Evolutionary conservation across 2,113 vertebrate species (phyloP), one percentile per base, ranked within the genome.

Genomic region (Oreocharis arfaki): DNA sequence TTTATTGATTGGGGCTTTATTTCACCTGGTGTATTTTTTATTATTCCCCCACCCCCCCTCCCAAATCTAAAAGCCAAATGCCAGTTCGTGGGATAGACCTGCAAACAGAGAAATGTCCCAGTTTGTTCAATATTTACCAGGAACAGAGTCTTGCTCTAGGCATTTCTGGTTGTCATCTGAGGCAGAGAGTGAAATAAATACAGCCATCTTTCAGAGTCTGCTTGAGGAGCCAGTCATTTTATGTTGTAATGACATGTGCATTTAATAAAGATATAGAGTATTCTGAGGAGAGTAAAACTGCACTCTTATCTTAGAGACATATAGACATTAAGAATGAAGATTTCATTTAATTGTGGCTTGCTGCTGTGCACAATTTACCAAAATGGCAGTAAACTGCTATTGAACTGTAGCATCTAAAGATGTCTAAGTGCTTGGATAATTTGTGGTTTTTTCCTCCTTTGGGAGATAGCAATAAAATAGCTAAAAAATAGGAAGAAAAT

Each of bases 341-440:
- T 96, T 97, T 96, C 94, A 96, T 95, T 96, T 97, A 96, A 96
- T 96, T 96, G 92, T 95, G 83, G 83, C 74, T 95, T 76, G 95
- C 95, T 96, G 95, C 93, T 97, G 96, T 94, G 95, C 78, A 96
- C 93, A 95, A 96, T 97, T 97, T 96, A 92, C 93, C 88, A 91
- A 96, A 97, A 96, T 96, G 94, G 90, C 93, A 84, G 74, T 97
- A 97, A 97, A 95, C 87, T 93, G 85, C 89, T 96, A 92, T 96
- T 95, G 97, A 95, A 94, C 95, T 97, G 89, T 97, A 96, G 89
- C 87, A 94, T 90, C 79, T 96, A 96, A 96, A 97, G 92, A 96
- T 75, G 85, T 76, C 94, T 95, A 97, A 96, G 77, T 97, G 85
- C 89, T 95, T 87, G 70, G 67, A 95, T 96, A 96, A 97, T 97